Evolutionary conservation across 2,113 vertebrate species (phyloP).

Genomic region (Nannobrachium achirus): DNA sequence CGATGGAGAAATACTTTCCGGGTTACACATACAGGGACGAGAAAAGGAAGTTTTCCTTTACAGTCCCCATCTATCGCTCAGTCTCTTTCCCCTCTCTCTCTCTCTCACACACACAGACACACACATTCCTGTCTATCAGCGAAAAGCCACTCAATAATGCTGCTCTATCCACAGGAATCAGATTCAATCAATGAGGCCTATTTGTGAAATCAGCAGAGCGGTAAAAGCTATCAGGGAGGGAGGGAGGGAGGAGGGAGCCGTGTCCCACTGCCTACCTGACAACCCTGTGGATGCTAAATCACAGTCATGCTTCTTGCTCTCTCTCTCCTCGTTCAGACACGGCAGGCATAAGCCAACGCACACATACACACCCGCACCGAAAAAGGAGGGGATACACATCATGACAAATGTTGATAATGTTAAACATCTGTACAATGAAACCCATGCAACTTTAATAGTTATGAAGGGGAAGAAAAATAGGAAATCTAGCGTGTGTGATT

Average conservation of each 20-base stretch:
- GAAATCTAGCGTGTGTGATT: neutral
- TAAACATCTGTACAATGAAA: slow-evolving; percentile 33
- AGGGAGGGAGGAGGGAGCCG: slow-evolving; percentile 48
- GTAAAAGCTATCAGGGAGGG: slow-evolving; percentile 75
- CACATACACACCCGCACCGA: neutral
- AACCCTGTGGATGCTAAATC: slow-evolving; percentile 57
- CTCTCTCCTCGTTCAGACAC: slow-evolving; percentile 21
- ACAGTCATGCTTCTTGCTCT: slow-evolving; percentile 18
- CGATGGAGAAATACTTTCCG: slow-evolving; percentile 42
- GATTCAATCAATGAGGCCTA: slow-evolving; percentile 83
- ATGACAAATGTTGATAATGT: too few relatives aligned
- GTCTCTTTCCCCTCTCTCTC: slow-evolving; percentile 42
- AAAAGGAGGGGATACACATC: too few relatives aligned
- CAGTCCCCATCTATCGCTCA: neutral
- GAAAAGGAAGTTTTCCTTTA: slow-evolving; percentile 66
- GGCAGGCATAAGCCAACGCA: neutral
- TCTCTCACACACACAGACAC: slow-evolving; percentile 9
- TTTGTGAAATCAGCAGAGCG: slow-evolving; percentile 83
- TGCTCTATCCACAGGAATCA: slow-evolving; percentile 81
- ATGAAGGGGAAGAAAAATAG: neutral
- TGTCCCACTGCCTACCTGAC: slow-evolving; percentile 65
- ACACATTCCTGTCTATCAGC: slow-evolving; percentile 62
- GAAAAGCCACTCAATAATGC: slow-evolving; percentile 77
- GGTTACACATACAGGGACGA: slow-evolving; percentile 53
- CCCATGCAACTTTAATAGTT: neutral